Evolutionary conservation across 2,888 invertebrate genomes (phyloP).

Genomic region (Hanleya hanleyi): DNA sequence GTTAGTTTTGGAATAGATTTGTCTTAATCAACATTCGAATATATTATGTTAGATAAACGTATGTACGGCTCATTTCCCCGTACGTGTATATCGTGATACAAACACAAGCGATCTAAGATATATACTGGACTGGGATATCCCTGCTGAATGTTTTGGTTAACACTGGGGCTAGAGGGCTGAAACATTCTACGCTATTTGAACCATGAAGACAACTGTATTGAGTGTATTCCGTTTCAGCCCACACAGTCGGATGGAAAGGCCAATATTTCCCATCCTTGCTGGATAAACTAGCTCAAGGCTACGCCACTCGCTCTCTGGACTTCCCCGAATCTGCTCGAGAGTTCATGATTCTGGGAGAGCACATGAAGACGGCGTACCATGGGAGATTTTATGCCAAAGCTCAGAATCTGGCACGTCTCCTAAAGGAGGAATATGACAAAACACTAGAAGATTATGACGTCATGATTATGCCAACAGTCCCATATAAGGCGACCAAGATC

Average conservation of each 20-base stretch:
- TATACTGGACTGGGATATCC: too few species aligned
- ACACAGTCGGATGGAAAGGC: background rate
- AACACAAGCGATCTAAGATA: too few species aligned
- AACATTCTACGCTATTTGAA: too few species aligned
- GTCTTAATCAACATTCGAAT: too few species aligned
- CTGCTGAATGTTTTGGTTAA: too few species aligned
- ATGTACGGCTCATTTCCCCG: too few species aligned
- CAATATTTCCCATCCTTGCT: background rate
- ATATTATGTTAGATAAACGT: too few species aligned
- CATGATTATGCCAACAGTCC: slow-evolving; percentile 58
- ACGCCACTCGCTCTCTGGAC: background rate
- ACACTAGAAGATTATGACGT: slow-evolving; percentile 51
- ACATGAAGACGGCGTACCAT: slow-evolving; percentile 23
- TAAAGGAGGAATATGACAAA: slow-evolving; percentile 46
- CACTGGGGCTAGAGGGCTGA: too few species aligned
- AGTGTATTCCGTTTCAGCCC: background rate
- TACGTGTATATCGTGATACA: too few species aligned
- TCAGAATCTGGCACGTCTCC: slow-evolving; percentile 37
- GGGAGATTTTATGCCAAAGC: slow-evolving; percentile 48
- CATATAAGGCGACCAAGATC: slow-evolving; percentile 35
- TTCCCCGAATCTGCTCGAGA: background rate
- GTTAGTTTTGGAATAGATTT: too few species aligned
- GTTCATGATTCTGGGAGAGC: background rate
- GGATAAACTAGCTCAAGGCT: background rate
- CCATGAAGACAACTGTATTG: too few species aligned